Percentiles rank a stretch among this genome's conserved stretches.
These are phyloP conservation scores for Mallateleia sp. DNA, from an alignment of 2,888 invertebrate genomes.

Conservation along the genomic window DNA sequence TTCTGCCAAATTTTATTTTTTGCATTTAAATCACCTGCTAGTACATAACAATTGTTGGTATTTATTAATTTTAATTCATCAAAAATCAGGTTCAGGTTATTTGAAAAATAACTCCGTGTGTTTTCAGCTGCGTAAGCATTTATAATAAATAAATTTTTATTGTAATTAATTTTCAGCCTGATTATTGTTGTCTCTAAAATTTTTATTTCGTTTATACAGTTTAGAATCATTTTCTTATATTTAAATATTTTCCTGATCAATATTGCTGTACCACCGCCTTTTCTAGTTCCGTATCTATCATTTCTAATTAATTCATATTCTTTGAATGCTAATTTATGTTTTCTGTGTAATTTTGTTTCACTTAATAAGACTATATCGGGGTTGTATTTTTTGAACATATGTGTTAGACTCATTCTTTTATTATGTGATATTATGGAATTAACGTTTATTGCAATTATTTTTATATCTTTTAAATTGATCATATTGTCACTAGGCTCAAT, in stretches of 20 bases:
- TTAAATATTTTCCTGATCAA: conserved; percentile 37
- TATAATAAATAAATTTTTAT: conserved; percentile 30
- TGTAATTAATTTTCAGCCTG: conserved; percentile 39
- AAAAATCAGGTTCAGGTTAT: conserved; percentile 39
- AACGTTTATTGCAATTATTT: not conserved
- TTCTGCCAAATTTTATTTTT: conserved; percentile 32
- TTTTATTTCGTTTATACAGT: conserved; percentile 28
- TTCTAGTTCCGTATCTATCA: conserved; percentile 42
- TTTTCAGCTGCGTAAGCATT: conserved; percentile 45
- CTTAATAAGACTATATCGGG: conserved; percentile 61
- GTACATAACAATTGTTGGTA: conserved; percentile 20
- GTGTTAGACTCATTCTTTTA: conserved; percentile 9
- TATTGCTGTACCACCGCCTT: conserved; percentile 73
- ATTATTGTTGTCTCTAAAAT: conserved; percentile 44
- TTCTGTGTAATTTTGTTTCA: conserved; percentile 73
- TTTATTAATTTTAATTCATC: conserved; percentile 15
- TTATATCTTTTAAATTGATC: too few species aligned
- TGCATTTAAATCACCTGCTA: conserved; percentile 46
- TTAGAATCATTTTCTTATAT: not conserved
- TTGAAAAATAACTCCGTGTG: conserved; percentile 27
- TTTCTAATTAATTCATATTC: conserved; percentile 65
- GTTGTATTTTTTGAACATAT: conserved; percentile 8
- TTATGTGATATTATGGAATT: conserved; percentile 66
- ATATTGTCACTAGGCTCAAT: too few species aligned
- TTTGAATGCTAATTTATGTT: conserved; percentile 55